A percentile compares a stretch with the other conserved stretches of the same genome.
These are phyloP conservation scores for Hippoglossus stenolepis DNA, from an alignment of 2,113 vertebrate species.

Conservation along the genomic window DNA sequence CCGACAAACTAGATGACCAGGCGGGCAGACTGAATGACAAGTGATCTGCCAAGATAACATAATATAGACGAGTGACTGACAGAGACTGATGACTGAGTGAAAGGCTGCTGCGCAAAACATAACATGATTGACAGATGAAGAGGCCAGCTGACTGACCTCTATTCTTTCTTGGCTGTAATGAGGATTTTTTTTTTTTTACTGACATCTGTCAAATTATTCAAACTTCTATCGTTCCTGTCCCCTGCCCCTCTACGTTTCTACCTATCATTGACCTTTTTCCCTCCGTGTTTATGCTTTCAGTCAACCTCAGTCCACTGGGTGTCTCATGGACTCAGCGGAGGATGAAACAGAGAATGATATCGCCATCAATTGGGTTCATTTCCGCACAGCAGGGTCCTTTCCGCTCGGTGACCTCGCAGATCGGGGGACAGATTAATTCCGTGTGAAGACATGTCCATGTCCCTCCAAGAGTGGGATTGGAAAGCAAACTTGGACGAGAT, in stretches of 20 bases:
- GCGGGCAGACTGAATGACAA: slow-evolving; percentile 28
- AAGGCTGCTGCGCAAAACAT: slow-evolving; percentile 45
- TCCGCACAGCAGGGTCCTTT: slow-evolving; percentile 49
- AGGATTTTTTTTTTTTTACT: slow-evolving; percentile 1
- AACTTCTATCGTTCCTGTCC: slow-evolving; percentile 16
- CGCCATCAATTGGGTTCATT: slow-evolving; percentile 46
- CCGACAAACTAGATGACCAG: slow-evolving; percentile 2
- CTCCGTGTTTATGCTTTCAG: slow-evolving; percentile 41
- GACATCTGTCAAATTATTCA: slow-evolving; percentile 23
- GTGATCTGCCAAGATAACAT: slow-evolving; percentile 26
- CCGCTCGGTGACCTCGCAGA: slow-evolving; percentile 34
- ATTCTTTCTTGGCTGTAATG: not conserved
- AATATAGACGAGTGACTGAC: slow-evolving; percentile 31
- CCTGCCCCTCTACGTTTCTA: slow-evolving; percentile 11
- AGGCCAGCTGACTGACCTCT: slow-evolving; percentile 23
- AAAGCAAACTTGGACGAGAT: slow-evolving; percentile 57
- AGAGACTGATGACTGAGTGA: slow-evolving; percentile 38
- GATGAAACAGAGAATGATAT: slow-evolving; percentile 51
- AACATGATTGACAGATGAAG: slow-evolving; percentile 37
- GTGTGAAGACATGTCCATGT: slow-evolving; percentile 58
- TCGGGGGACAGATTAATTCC: slow-evolving; percentile 59
- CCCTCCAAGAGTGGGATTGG: slow-evolving; percentile 51
- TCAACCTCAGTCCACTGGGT: slow-evolving; percentile 16
- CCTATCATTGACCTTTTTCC: slow-evolving; percentile 48
- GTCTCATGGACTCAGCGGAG: slow-evolving; percentile 33